Evolutionary conservation across 2,797 vertebrate genomes (phyloP).

Genomic region (Zenarchopterus dispar): DNA sequence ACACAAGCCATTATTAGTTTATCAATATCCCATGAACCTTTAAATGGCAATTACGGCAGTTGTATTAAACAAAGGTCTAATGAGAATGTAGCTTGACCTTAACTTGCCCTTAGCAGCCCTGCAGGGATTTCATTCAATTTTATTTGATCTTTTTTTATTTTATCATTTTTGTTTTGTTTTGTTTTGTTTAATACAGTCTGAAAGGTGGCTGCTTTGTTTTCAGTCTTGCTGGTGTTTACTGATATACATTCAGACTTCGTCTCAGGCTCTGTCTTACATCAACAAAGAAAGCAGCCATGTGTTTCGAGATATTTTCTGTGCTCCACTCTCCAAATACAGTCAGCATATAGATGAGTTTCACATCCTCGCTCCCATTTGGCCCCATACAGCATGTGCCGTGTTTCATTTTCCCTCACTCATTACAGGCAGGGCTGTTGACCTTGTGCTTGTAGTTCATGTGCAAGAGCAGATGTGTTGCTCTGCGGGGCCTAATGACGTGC

Average conservation of each 20-base stretch:
- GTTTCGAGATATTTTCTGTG: slow-evolving; percentile 52
- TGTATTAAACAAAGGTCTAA: slow-evolving; percentile 77
- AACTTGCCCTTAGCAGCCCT: slow-evolving; percentile 72
- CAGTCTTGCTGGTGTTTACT: too few species aligned
- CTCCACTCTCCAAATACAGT: slow-evolving; percentile 47
- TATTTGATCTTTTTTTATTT: slow-evolving; percentile 44
- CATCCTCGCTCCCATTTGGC: slow-evolving; percentile 48
- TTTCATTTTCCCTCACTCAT: slow-evolving; percentile 70
- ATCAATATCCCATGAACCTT: slow-evolving; percentile 82
- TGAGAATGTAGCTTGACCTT: slow-evolving; percentile 74
- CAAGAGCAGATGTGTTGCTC: slow-evolving; percentile 73
- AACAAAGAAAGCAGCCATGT: slow-evolving; percentile 36
- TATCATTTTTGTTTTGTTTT: not conserved
- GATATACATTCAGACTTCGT: slow-evolving; percentile 7
- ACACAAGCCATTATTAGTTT: slow-evolving; percentile 77
- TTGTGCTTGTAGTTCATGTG: slow-evolving; percentile 69
- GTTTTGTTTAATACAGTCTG: slow-evolving; percentile 21
- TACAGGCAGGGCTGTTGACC: slow-evolving; percentile 75
- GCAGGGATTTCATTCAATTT: slow-evolving; percentile 62
- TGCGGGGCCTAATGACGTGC: slow-evolving; percentile 54
- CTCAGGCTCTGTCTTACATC: slow-evolving; percentile 38
- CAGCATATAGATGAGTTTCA: slow-evolving; percentile 70
- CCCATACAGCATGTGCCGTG: slow-evolving; percentile 53
- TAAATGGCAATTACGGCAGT: slow-evolving; percentile 76
- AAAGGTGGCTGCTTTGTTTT: slow-evolving; percentile 11